A percentile compares a stretch with the other conserved stretches of the same genome.
Conservation (phyloP, 2,113 vertebrate species). For the Ptilonorhynchus violaceus region DNA sequence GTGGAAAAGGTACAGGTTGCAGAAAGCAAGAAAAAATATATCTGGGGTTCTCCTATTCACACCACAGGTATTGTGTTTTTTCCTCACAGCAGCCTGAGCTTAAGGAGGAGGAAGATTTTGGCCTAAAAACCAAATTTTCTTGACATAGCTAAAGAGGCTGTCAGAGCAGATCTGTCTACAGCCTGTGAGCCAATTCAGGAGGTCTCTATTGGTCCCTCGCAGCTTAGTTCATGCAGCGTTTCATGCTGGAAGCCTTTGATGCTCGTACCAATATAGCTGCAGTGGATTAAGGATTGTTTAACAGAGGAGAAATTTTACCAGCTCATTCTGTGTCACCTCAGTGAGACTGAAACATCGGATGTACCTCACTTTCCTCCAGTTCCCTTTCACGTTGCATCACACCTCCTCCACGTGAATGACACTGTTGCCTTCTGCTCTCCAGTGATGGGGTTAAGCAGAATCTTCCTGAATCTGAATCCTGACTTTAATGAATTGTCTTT, state of each 20-base stretch:
- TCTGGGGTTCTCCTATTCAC: background rate
- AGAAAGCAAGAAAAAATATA: background rate
- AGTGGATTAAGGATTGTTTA: background rate
- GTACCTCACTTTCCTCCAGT: background rate
- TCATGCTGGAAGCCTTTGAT: background rate
- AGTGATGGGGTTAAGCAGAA: background rate
- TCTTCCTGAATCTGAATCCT: background rate
- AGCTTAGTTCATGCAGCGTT: background rate
- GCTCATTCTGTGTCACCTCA: background rate
- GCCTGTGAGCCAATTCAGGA: background rate
- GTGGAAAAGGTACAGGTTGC: background rate
- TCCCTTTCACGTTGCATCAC: background rate
- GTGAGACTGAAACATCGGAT: background rate
- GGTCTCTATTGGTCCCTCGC: accelerated
- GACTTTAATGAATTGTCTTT: background rate
- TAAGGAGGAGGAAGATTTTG: background rate
- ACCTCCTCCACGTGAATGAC: background rate
- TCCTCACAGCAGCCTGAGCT: background rate
- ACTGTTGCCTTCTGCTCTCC: background rate
- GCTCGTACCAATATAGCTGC: background rate
- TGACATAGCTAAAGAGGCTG: background rate
- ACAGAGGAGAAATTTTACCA: slow-evolving; percentile 4
- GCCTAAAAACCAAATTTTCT: background rate
- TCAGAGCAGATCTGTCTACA: background rate
- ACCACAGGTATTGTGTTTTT: background rate